phyloP scores from a whole-genome alignment of 2,113 vertebrate genomes.

The Ramphastos sulfuratus region DNA sequence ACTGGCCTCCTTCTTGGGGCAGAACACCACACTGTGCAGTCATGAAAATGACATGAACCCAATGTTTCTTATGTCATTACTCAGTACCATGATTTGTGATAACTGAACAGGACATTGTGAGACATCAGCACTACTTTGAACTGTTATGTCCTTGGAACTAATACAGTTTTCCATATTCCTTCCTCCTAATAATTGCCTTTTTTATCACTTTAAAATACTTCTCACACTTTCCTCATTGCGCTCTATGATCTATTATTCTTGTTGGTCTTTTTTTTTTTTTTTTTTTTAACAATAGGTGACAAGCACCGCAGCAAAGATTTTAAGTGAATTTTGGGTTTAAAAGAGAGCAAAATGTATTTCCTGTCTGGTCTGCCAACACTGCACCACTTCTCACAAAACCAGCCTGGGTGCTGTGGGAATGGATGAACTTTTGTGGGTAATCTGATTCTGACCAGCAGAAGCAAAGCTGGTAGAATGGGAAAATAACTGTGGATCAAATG shows the following conservation, averaged over 20 bases:
- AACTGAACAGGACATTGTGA: not conserved
- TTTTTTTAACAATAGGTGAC: not conserved
- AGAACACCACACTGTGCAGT: not conserved
- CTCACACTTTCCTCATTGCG: not conserved
- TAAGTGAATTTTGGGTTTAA: not conserved
- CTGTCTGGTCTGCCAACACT: not conserved
- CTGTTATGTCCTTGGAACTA: not conserved
- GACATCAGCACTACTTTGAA: not conserved
- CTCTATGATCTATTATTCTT: not conserved
- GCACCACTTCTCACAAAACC: not conserved
- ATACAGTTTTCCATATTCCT: not conserved
- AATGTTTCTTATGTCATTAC: not conserved
- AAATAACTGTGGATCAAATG: not conserved
- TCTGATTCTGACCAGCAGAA: not conserved
- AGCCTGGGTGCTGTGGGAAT: not conserved
- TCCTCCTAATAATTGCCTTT: not conserved
- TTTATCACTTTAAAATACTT: not conserved
- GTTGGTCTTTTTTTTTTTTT: not conserved
- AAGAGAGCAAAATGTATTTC: not conserved
- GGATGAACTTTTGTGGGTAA: not conserved
- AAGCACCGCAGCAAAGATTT: not conserved
- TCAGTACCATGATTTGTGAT: not conserved
- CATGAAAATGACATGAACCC: not conserved
- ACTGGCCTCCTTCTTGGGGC: not conserved
- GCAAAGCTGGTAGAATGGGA: not conserved